Evolutionary conservation across 2,888 invertebrate species (phyloP).

Genomic region (Scaptomyza tumidula): DNA sequence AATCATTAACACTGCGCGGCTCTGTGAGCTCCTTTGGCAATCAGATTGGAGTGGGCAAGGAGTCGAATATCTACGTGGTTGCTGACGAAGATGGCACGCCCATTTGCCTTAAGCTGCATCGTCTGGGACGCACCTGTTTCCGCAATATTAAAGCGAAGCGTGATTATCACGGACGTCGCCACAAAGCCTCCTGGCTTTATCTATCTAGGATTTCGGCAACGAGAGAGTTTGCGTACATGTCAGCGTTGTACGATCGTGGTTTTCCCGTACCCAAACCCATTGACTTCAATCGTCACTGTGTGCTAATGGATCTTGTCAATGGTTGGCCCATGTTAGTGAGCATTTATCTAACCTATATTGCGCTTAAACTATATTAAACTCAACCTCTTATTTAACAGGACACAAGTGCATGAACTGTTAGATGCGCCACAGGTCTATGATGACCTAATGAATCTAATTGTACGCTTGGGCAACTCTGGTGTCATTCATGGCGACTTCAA

Average conservation of each 20-base stretch:
- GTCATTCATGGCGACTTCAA: constrained; percentile 99
- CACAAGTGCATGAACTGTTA: constrained; percentile 87
- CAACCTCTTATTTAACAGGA: constrained; percentile 82
- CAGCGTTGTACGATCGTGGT: constrained; percentile 93
- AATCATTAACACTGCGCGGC: constrained; percentile 92
- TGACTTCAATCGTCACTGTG: constrained; percentile 97
- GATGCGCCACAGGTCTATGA: constrained; percentile 94
- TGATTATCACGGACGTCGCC: constrained; percentile 97
- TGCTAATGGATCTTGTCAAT: constrained; percentile 96
- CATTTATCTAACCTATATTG: background rate
- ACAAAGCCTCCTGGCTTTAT: constrained; percentile 97
- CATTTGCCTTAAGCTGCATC: constrained; percentile 95
- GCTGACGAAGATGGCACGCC: constrained; percentile 91
- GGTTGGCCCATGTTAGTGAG: constrained; percentile 91
- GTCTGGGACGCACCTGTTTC: constrained; percentile 97
- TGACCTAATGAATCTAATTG: constrained; percentile 96
- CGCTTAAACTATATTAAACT: background rate
- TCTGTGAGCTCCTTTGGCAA: constrained; percentile 95
- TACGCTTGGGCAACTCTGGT: constrained; percentile 95
- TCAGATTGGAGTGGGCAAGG: constrained; percentile 99
- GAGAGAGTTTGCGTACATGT: constrained; percentile 99
- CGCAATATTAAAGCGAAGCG: constrained; percentile 97
- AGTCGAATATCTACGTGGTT: constrained; percentile 97
- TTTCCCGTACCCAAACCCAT: constrained; percentile 98
- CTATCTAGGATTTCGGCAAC: constrained; percentile 97